phyloP scores from a whole-genome alignment of 2,888 invertebrate species.

The Blastobasis adustella region DNA sequence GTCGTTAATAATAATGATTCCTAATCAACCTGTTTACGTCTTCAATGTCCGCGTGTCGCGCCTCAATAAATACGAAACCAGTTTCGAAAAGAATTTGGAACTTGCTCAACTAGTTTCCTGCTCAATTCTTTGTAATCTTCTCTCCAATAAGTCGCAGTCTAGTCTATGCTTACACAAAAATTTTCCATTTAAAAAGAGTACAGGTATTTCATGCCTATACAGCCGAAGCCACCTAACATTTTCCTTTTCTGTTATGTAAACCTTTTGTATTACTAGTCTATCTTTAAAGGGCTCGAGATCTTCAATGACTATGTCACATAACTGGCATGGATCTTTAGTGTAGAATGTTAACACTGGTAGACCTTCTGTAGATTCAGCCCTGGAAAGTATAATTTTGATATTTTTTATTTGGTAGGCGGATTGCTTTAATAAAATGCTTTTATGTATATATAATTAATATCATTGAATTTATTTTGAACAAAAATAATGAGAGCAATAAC shows the following conservation, averaged over 20 bases:
- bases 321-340: conserved; percentile 86
- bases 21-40: too few relatives aligned
- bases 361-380: conserved; percentile 49
- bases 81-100: not conserved
- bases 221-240: conserved; percentile 83
- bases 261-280: conserved; percentile 79
- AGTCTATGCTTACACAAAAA: conserved; percentile 86
- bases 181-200: conserved; percentile 87
- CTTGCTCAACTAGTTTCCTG: conserved; percentile 22
- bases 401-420: too few relatives aligned
- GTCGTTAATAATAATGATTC: too few relatives aligned
- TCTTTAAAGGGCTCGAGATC: conserved; percentile 76
- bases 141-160: conserved; percentile 73
- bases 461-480: not conserved
- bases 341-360: conserved; percentile 83
- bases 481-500: not conserved
- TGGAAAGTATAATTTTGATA: conserved; percentile 35
- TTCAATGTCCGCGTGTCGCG: too few relatives aligned
- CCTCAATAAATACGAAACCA: too few relatives aligned
- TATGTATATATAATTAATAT: not conserved
- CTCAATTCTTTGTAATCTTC: conserved; percentile 58
- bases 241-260: conserved; percentile 84
- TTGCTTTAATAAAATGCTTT: not conserved
- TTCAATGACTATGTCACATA: conserved; percentile 86
- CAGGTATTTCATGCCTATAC: conserved; percentile 91